These are phyloP conservation scores for Heteromyza rotundicornis DNA, from an alignment of 2,888 invertebrate genomes.

Conservation along the genomic window DNA sequence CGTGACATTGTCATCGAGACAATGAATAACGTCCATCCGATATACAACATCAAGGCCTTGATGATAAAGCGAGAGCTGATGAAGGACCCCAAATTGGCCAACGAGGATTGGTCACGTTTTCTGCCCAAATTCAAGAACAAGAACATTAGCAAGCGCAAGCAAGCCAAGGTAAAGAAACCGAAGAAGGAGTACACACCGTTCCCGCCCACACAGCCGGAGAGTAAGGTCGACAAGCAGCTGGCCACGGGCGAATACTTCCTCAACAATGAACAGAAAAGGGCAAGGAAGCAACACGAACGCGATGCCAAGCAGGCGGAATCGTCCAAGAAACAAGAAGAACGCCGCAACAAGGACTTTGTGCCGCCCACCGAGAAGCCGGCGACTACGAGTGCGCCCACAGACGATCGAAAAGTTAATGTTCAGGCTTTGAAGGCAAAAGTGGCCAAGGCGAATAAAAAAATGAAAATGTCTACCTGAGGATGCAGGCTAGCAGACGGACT, in stretches of 20 bases:
- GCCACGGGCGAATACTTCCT: conserved; percentile 98
- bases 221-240: conserved; percentile 91
- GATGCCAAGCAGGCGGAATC: conserved; percentile 79
- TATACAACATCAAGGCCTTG: conserved; percentile 95
- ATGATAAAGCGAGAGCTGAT: conserved; percentile 97
- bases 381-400: conserved; percentile 27
- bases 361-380: conserved; percentile 73
- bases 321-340: conserved; percentile 75
- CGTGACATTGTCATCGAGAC: conserved; percentile 92
- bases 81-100: conserved; percentile 88
- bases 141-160: conserved; percentile 86
- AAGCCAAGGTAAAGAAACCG: conserved; percentile 84
- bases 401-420: conserved; percentile 67
- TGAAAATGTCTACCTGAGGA: too few species aligned
- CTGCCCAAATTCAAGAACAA: conserved; percentile 91
- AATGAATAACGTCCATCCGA: conserved; percentile 98
- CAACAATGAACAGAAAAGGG: conserved; percentile 79
- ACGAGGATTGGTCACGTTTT: conserved; percentile 97
- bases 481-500: too few species aligned
- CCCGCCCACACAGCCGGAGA: conserved; percentile 91
- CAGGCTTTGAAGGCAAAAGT: conserved; percentile 78
- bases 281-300: conserved; percentile 75
- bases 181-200: conserved; percentile 97
- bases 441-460: conserved; percentile 65
- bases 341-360: conserved; percentile 79